These are phyloP conservation scores for Phragmatobia fuliginosa DNA, from an alignment of 2,888 invertebrate species.

Conservation along the genomic window DNA sequence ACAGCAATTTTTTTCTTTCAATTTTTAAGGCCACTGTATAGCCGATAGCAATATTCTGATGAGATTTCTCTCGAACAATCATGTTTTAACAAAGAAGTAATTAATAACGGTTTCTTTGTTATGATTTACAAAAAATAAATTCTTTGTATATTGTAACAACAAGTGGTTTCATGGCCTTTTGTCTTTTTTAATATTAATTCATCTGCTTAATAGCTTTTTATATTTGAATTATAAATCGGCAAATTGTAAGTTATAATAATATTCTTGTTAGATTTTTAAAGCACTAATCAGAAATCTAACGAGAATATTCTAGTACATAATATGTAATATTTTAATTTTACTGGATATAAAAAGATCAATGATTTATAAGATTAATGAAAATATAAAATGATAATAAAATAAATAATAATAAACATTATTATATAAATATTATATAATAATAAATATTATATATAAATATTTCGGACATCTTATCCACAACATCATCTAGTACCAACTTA, in stretches of 20 bases:
- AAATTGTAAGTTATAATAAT: slow-evolving; percentile 22
- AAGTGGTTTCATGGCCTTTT: slow-evolving; percentile 37
- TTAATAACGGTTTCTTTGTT: slow-evolving; percentile 37
- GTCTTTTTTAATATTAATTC: slow-evolving; percentile 35
- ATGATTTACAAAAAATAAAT: slow-evolving; percentile 31
- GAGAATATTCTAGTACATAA: no score
- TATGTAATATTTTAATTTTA: no score
- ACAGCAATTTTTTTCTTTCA: neutral
- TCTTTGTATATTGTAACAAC: slow-evolving; percentile 30
- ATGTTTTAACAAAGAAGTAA: slow-evolving; percentile 34
- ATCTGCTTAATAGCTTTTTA: slow-evolving; percentile 29
- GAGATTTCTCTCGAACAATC: slow-evolving; percentile 21
- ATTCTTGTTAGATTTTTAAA: no score
- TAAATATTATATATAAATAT: no score
- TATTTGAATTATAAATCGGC: slow-evolving; percentile 26
- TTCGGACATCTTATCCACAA: no score
- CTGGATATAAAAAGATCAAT: no score
- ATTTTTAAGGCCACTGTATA: neutral
- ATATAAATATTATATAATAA: no score
- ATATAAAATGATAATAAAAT: no score
- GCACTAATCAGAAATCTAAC: no score
- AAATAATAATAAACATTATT: no score
- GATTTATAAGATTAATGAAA: no score
- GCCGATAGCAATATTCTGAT: slow-evolving; percentile 15
- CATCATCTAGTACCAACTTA: no score